A percentile compares a stretch with the other conserved stretches of the same genome.
phyloP scores from a whole-genome alignment of 1,140 invertebrate genomes.

The Penaeus chinensis region DNA sequence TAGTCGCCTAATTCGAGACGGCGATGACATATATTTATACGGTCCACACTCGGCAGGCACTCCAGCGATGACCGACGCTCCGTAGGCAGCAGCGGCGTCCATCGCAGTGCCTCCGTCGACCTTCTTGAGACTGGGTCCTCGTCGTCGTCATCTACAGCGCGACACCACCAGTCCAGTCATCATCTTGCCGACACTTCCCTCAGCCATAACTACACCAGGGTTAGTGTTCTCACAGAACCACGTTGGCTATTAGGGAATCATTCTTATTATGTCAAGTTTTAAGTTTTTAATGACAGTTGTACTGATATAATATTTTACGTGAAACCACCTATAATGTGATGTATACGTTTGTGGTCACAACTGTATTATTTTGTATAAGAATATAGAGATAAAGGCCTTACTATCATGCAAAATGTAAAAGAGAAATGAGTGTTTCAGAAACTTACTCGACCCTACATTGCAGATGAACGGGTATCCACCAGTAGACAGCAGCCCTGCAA shows the following conservation, averaged over 20 bases:
- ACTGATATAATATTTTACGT: no score
- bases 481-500: slow-evolving; percentile 54
- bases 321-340: no score
- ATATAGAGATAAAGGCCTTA: no score
- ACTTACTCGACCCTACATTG: no score
- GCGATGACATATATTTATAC: no score
- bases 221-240: background rate
- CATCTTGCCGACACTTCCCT: slow-evolving; percentile 28
- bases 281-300: no score
- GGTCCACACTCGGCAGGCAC: slow-evolving; percentile 1
- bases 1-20: no score
- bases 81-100: slow-evolving; percentile 42
- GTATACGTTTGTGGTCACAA: no score
- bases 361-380: no score
- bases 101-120: slow-evolving; percentile 44
- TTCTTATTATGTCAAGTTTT: background rate
- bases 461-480: slow-evolving; percentile 43
- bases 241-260: background rate
- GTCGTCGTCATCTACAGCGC: slow-evolving; percentile 13
- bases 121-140: slow-evolving; percentile 41
- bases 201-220: slow-evolving; percentile 45
- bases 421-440: no score
- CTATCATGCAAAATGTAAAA: no score
- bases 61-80: slow-evolving; percentile 51
- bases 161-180: background rate